Evolutionary conservation across 1,140 invertebrate species (phyloP).

Genomic region (Marisa cornuarietis): DNA sequence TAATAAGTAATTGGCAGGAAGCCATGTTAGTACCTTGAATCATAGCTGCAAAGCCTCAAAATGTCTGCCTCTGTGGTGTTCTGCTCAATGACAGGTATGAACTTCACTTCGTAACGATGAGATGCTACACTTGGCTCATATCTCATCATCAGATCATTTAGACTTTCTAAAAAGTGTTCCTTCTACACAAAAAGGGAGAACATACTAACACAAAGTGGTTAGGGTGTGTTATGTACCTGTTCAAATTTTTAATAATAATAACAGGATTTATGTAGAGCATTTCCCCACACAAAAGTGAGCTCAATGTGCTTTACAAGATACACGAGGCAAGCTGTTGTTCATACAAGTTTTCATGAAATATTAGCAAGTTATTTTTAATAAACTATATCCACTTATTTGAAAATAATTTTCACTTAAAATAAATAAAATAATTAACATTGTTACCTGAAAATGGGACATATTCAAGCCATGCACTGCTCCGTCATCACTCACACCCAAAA

Average conservation of each 20-base stretch:
- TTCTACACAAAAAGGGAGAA: slow-evolving; percentile 41
- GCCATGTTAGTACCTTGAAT: slow-evolving; percentile 14
- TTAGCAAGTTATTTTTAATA: no score
- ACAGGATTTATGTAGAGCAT: no score
- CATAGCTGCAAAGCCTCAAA: slow-evolving; percentile 5
- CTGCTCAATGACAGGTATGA: slow-evolving; percentile 54
- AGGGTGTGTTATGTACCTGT: no score
- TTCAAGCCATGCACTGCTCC: slow-evolving; percentile 57
- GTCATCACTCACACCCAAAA: slow-evolving; percentile 61
- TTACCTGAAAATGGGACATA: slow-evolving; percentile 59
- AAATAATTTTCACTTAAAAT: no score
- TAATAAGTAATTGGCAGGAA: no score
- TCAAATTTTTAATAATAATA: no score
- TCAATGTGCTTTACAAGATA: no score
- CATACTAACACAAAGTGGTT: neutral
- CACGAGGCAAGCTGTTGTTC: no score
- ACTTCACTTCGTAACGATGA: slow-evolving; percentile 55
- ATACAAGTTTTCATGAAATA: no score
- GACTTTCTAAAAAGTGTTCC: slow-evolving; percentile 54
- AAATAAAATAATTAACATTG: neutral
- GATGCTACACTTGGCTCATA: slow-evolving; percentile 53
- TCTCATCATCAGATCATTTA: slow-evolving; percentile 56
- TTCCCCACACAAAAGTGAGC: no score
- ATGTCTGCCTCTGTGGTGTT: slow-evolving; percentile 36
- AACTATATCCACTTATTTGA: no score